Percentiles rank a stretch among this genome's conserved stretches.
Conservation (phyloP, 2,888 invertebrate genomes). For the Parascotia fuliginaria region DNA sequence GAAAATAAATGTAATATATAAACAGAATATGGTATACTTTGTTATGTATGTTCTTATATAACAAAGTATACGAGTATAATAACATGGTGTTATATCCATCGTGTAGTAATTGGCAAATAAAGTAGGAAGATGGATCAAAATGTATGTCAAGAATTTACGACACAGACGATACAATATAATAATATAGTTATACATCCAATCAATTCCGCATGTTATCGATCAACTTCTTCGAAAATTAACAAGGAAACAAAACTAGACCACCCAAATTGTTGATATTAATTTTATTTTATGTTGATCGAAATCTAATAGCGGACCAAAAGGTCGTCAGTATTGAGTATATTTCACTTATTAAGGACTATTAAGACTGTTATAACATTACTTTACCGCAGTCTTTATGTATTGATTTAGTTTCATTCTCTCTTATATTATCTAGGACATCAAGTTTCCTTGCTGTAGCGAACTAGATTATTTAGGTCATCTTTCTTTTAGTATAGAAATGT, state of each 20-base stretch:
- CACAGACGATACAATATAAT: conserved; percentile 7
- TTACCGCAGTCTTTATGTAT: too few relatives aligned
- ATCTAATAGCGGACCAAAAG: not conserved
- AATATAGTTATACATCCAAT: conserved; percentile 12
- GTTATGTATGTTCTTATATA: too few relatives aligned
- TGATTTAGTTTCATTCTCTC: not conserved
- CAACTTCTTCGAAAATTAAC: conserved; percentile 28
- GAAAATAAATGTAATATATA: too few relatives aligned
- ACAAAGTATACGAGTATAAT: not conserved
- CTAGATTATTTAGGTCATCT: too few relatives aligned
- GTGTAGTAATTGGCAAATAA: conserved; percentile 1
- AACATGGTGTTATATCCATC: not conserved
- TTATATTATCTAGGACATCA: not conserved
- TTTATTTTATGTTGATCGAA: not conserved
- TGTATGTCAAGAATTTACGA: conserved; percentile 9
- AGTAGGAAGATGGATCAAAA: conserved; percentile 8
- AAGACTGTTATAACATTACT: not conserved
- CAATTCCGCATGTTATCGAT: conserved; percentile 36
- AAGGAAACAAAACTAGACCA: conserved; percentile 30
- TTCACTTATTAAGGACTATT: not conserved
- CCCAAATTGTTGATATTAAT: conserved; percentile 3
- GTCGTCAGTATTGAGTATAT: not conserved
- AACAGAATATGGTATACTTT: too few relatives aligned
- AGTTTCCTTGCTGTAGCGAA: too few relatives aligned
- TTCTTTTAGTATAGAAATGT: too few relatives aligned